Evolutionary conservation across 2,797 vertebrate species (phyloP).

Genomic region (Halcyon badia): DNA sequence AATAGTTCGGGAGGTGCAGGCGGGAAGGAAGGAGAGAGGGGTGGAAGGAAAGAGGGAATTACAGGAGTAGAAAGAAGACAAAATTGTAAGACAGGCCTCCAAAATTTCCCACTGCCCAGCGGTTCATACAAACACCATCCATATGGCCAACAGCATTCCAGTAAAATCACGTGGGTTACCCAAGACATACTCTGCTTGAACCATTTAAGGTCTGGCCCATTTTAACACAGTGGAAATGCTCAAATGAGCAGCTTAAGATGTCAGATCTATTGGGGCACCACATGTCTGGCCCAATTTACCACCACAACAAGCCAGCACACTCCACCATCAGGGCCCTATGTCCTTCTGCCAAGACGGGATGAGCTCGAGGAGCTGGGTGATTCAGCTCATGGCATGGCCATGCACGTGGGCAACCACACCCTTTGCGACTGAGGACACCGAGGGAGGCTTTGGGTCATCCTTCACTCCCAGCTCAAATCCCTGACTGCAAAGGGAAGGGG

Average conservation of each 20-base stretch:
- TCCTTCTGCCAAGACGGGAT: not conserved
- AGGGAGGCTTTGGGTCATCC: not conserved
- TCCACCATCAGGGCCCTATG: accelerated
- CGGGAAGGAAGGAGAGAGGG: not conserved
- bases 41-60: not conserved
- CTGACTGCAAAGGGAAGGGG: not conserved
- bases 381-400: accelerated
- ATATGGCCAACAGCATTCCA: not conserved
- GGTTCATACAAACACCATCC: not conserved
- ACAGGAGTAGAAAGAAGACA: not conserved
- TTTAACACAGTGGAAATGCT: not conserved
- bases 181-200: not conserved
- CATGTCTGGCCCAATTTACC: not conserved
- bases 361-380: accelerated
- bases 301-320: not conserved
- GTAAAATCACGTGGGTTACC: not conserved
- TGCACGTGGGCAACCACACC: not conserved
- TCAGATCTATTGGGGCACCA: accelerated
- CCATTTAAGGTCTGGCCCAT: not conserved
- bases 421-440: accelerated
- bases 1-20: not conserved
- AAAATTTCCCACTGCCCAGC: not conserved
- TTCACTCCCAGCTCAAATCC: not conserved
- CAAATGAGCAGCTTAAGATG: not conserved
- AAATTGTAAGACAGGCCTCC: not conserved